Base-by-base conservation (phyloP, 2,113 vertebrate genomes). In the Pagrus major region DNA sequence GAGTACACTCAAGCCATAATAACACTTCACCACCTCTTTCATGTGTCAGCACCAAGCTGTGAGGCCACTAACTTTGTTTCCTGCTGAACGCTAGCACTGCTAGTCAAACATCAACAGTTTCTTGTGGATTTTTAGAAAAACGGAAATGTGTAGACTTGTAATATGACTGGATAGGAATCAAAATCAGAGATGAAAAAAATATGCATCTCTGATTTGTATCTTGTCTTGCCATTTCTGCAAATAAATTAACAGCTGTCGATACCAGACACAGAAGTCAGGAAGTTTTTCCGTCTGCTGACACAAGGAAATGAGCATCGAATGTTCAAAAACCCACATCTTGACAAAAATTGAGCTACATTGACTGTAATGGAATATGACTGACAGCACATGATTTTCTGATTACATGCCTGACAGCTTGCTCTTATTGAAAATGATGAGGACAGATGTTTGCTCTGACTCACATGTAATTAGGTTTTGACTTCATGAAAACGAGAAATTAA, bases 331-430 rank as follows among this genome's bases (percentile, higher is more conserved):
- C 55, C 78, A 68, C 85, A 72, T 86, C 85, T 75, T 88, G 78
- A 86, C 80, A 76, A 86, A 90, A 85, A 91, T 58, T 81, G 76
- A 82, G 71, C 83, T 71, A 59, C 71, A 69, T 68, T 84, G 86
- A 76, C 76, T 85, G 69, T 93, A 87, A 83, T 85, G 78, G 66
- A 88, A 91, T 67, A 71, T 93, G 93, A 95, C 80, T 95, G 93
- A 93, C 93, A 94, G 90, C 83, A 81, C 87, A 87, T 87, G 91
- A 90, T 93, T 93, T 93, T 92, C 86, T 93, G 91, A 93, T 94
- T 95, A 93, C 90, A 92, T 92, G 93, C 87, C 88, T 93, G 93
- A 93, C 92, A 94, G 91, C 87, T 89, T 88, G 76, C 89, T 87
- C 91, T 93, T 86, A 94, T 85, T 91, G 92, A 86, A 94, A 95